A percentile compares a stretch with the other conserved stretches of the same genome.
phyloP scores from a whole-genome alignment of 2,797 vertebrate genomes.

The Petrocephalus schoutedeni region DNA sequence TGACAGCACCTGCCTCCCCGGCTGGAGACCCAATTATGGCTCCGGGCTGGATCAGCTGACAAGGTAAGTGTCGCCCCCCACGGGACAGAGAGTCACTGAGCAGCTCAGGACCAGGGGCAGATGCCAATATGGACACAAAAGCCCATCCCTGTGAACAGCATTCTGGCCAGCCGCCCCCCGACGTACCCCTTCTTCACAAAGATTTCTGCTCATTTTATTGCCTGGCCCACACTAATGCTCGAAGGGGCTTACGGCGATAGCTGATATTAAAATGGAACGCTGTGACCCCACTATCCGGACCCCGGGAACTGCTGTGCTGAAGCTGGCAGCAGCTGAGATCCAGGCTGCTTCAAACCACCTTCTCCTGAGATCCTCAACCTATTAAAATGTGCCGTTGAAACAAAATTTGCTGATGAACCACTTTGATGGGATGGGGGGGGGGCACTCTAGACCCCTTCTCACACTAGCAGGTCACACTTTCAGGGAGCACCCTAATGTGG shows the following conservation, averaged over 20 bases:
- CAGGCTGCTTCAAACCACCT: background rate
- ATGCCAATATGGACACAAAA: background rate
- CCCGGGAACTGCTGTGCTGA: background rate
- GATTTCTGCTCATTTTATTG: background rate
- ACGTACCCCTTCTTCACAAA: background rate
- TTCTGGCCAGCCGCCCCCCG: background rate
- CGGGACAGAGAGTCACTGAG: background rate
- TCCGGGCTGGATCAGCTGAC: background rate
- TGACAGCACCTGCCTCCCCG: background rate
- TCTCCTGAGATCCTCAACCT: background rate
- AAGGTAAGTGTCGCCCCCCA: background rate
- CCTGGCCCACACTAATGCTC: background rate
- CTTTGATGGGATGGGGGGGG: background rate
- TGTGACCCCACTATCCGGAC: background rate
- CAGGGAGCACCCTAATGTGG: background rate
- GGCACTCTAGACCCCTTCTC: background rate
- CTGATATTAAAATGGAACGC: background rate
- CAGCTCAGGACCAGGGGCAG: background rate
- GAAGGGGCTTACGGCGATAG: background rate
- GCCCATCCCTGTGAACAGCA: background rate
- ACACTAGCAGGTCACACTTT: background rate
- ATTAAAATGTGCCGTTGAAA: background rate
- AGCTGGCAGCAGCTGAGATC: too few species aligned
- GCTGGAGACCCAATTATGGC: background rate
- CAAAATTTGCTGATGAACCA: background rate